Conservation (phyloP, 1,140 invertebrate species). For the Colletes latitarsis region DNA sequence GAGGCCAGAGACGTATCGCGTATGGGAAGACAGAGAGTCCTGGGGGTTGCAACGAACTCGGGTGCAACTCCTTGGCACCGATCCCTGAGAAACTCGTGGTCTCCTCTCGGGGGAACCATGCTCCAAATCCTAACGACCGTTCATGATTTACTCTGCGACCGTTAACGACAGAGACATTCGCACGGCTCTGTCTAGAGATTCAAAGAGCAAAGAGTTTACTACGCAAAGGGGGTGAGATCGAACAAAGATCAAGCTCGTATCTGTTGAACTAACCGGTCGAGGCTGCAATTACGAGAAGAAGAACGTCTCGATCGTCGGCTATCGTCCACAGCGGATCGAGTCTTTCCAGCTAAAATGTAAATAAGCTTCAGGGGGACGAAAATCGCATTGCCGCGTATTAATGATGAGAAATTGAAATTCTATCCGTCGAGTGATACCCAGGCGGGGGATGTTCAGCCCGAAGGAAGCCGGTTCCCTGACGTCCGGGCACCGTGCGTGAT, state of each 20-base stretch:
- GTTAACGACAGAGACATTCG: slow-evolving; percentile 8
- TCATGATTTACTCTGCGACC: slow-evolving; percentile 35
- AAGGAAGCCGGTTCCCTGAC: slow-evolving; percentile 35
- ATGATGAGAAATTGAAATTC: slow-evolving; percentile 42
- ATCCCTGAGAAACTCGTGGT: slow-evolving; percentile 6
- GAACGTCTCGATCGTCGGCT: background rate
- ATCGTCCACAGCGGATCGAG: background rate
- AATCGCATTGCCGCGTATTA: slow-evolving; percentile 22
- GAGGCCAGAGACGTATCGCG: slow-evolving; percentile 42
- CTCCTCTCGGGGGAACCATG: slow-evolving; percentile 11
- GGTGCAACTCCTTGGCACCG: slow-evolving; percentile 32
- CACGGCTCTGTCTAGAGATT: background rate
- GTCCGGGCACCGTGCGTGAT: slow-evolving; percentile 28
- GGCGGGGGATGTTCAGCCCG: background rate
- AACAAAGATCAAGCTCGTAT: no score
- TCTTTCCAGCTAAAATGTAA: slow-evolving; percentile 11
- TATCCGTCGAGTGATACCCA: slow-evolving; percentile 7
- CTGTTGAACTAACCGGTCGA: no score
- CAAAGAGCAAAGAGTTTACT: no score
- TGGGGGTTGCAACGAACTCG: background rate
- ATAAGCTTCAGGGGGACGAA: background rate
- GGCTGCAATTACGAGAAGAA: no score
- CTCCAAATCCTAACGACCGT: slow-evolving; percentile 47
- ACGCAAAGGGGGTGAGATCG: no score
- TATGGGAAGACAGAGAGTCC: background rate